Conservation (phyloP, 2,797 vertebrate species). For the Lates japonicus region DNA sequence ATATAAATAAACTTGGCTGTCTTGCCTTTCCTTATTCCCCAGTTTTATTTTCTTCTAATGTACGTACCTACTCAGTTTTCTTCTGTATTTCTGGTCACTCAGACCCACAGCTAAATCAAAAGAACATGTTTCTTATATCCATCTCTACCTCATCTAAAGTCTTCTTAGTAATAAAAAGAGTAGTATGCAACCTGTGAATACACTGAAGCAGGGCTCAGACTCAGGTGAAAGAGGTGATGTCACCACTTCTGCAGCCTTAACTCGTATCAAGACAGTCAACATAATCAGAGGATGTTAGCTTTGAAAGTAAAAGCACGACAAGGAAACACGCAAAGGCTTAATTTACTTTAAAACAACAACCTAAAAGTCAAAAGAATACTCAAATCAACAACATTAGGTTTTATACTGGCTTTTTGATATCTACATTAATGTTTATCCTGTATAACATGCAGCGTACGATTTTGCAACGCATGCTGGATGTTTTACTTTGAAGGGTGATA, state of each 20-base stretch:
- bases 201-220: background rate
- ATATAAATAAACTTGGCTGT: too few relatives aligned
- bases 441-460: fast-evolving
- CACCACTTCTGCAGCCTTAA: constrained; percentile 61
- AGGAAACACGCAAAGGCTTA: background rate
- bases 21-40: too few relatives aligned
- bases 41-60: too few relatives aligned
- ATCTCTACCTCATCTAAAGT: background rate
- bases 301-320: constrained; percentile 56
- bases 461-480: fast-evolving
- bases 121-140: background rate
- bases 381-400: fast-evolving
- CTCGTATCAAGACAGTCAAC: constrained; percentile 9
- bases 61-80: too few relatives aligned
- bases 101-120: background rate
- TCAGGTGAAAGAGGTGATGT: constrained; percentile 62
- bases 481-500: constrained; percentile 51
- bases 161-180: background rate
- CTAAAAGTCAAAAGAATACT: background rate
- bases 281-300: background rate
- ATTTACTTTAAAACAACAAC: background rate
- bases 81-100: too few relatives aligned
- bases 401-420: background rate
- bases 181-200: background rate
- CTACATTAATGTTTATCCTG: fast-evolving